Percentiles rank a stretch among this genome's conserved stretches.
Conservation (phyloP, 2,113 vertebrate genomes). For the Cacatua alba region DNA sequence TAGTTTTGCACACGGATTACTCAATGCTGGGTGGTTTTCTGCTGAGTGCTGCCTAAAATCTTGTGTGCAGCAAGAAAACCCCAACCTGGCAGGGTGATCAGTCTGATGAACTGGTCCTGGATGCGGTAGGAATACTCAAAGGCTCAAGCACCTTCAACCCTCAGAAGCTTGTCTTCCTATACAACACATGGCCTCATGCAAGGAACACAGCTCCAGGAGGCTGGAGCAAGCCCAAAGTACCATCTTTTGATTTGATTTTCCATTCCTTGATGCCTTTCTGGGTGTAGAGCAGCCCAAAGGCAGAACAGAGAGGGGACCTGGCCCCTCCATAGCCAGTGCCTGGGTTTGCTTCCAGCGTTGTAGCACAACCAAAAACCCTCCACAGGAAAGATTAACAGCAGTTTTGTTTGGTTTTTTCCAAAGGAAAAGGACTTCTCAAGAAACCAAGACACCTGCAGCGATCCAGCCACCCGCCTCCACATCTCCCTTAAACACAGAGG, state of each 20-base stretch:
- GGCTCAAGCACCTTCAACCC: not conserved
- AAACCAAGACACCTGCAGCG: constrained; percentile 37
- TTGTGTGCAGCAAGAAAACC: not conserved
- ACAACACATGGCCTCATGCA: fast-evolving
- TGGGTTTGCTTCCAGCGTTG: not conserved
- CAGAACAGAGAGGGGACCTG: not conserved
- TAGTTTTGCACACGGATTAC: not conserved
- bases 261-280: not conserved
- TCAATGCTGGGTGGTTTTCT: not conserved
- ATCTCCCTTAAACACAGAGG: not conserved
- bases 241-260: not conserved
- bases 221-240: not conserved
- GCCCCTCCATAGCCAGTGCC: no score
- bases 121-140: not conserved
- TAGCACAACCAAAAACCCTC: not conserved
- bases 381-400: not conserved
- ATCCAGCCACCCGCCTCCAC: not conserved
- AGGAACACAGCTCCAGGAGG: not conserved
- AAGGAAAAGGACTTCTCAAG: constrained; percentile 9
- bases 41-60: not conserved
- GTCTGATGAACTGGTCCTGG: not conserved
- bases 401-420: not conserved
- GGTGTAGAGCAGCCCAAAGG: not conserved
- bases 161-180: not conserved
- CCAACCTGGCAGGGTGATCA: not conserved